Percentiles rank a stretch among this genome's conserved stretches.
phyloP scores from a whole-genome alignment of 2,797 vertebrate species.

The Thripadectes ignobilis region DNA sequence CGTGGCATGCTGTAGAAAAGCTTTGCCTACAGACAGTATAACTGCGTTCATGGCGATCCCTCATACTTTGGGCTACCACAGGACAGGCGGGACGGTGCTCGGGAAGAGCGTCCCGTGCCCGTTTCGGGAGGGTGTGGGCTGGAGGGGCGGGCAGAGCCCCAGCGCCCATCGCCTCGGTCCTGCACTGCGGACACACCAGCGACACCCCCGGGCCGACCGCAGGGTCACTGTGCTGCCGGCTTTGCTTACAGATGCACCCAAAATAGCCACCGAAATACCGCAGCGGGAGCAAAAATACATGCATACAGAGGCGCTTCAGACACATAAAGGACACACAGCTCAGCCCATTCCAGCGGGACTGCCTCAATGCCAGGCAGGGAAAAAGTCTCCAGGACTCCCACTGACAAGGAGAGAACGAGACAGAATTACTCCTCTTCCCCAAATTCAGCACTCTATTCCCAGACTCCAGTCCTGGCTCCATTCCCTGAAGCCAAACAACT shows the following conservation, averaged over 20 bases:
- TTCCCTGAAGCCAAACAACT: background rate
- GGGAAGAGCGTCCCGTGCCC: background rate
- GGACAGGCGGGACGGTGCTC: background rate
- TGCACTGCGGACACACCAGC: background rate
- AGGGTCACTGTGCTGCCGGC: background rate
- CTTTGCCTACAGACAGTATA: background rate
- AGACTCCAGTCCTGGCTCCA: background rate
- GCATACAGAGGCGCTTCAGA: background rate
- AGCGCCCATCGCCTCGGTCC: background rate
- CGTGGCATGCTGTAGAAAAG: background rate
- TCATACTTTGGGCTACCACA: background rate
- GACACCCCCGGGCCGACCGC: background rate
- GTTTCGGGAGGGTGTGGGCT: background rate
- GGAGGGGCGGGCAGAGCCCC: too few species aligned
- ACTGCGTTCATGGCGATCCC: background rate
- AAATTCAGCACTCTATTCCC: background rate
- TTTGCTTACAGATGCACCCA: constrained; percentile 37
- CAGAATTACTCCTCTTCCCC: background rate
- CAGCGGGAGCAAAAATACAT: constrained; percentile 7
- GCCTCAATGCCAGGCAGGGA: background rate
- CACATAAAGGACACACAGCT: background rate
- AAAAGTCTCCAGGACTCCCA: background rate
- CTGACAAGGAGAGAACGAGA: background rate
- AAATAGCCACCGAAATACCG: constrained; percentile 39
- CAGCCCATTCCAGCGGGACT: background rate